Conservation (phyloP, 2,888 invertebrate genomes). For the Campoplex capitator region DNA sequence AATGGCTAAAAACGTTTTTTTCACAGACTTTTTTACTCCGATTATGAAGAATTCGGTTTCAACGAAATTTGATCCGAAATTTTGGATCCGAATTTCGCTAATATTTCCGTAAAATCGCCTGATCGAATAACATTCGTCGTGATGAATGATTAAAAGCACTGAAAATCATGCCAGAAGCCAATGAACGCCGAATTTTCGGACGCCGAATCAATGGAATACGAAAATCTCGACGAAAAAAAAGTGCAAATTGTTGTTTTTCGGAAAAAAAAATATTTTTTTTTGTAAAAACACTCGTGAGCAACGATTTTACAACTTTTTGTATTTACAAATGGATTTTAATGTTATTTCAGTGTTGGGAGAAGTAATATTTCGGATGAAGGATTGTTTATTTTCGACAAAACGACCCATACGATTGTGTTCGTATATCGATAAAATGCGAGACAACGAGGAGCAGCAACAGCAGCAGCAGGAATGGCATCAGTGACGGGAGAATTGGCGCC, state of each 20-base stretch:
- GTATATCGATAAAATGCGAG: slow-evolving; percentile 28
- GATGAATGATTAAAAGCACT: too few species aligned
- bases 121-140: too few species aligned
- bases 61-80: not conserved
- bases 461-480: slow-evolving; percentile 47
- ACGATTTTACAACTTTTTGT: not conserved
- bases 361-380: not conserved
- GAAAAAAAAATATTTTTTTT: too few species aligned
- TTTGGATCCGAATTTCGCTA: too few species aligned
- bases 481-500: slow-evolving; percentile 63
- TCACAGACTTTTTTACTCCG: too few species aligned
- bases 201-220: too few species aligned
- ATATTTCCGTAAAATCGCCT: too few species aligned
- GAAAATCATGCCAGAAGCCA: too few species aligned
- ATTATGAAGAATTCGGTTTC: not conserved
- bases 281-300: not conserved
- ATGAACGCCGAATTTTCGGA: too few species aligned
- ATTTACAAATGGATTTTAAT: not conserved
- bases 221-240: too few species aligned
- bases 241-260: too few species aligned
- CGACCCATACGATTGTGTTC: slow-evolving; percentile 2
- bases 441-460: slow-evolving; percentile 26
- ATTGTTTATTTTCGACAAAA: not conserved
- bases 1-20: too few species aligned
- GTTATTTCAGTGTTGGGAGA: not conserved